Evolutionary conservation across 1,140 invertebrate genomes (phyloP).

Genomic region (Pinna nobilis): DNA sequence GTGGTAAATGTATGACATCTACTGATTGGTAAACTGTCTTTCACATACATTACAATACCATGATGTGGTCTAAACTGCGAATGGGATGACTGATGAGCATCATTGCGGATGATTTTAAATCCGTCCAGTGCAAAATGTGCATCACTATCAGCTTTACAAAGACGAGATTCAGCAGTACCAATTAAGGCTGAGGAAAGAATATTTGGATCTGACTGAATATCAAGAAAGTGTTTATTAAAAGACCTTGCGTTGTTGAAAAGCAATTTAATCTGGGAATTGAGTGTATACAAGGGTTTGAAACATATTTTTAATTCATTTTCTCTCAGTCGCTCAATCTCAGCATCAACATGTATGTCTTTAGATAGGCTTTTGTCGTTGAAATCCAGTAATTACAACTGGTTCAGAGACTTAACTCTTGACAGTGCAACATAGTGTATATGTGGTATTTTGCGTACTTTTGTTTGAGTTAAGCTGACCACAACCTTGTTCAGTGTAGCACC

Average conservation of each 20-base stretch:
- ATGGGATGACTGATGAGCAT: not conserved
- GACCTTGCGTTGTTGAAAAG: constrained; percentile 32
- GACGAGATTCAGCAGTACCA: constrained; percentile 23
- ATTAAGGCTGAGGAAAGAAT: constrained; percentile 17
- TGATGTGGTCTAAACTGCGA: constrained; percentile 5
- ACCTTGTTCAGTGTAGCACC: constrained; percentile 14
- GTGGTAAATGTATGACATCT: not conserved
- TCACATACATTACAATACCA: constrained; percentile 30
- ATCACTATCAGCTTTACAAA: constrained; percentile 2
- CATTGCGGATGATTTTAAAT: constrained; percentile 4
- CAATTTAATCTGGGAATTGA: constrained; percentile 10
- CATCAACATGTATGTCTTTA: constrained; percentile 15
- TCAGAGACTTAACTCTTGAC: constrained; percentile 14
- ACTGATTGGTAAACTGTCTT: not conserved
- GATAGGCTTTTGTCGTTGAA: constrained; percentile 15
- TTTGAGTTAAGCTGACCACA: constrained; percentile 17
- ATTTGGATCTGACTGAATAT: constrained; percentile 21
- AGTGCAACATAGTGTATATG: constrained; percentile 40
- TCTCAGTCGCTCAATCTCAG: constrained; percentile 29
- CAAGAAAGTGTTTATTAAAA: constrained; percentile 15
- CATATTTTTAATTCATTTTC: constrained; percentile 3
- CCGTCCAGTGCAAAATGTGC: not conserved
- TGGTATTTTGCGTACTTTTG: constrained; percentile 22
- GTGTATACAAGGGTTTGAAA: constrained; percentile 8
- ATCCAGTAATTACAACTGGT: constrained; percentile 19